Conservation (phyloP, 1,140 invertebrate species). For the Drosophila athabasca region DNA sequence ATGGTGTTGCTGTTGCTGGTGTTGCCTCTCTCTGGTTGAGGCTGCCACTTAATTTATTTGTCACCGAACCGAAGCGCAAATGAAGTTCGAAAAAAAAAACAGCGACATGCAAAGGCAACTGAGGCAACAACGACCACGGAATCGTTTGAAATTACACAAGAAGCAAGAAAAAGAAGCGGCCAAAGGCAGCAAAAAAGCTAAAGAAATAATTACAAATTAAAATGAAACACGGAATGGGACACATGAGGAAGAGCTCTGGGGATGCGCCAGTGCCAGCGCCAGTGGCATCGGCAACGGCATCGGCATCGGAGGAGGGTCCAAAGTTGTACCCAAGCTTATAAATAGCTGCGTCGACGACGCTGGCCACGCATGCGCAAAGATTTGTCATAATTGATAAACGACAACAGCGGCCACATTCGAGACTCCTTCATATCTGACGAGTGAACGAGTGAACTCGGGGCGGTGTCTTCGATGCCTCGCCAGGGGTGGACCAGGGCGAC, state of each 20-base stretch:
- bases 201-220: conserved; percentile 81
- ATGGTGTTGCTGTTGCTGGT: conserved; percentile 6
- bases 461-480: conserved; percentile 29
- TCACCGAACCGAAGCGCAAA: conserved; percentile 80
- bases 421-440: conserved; percentile 43
- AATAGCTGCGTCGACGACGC: conserved; percentile 67
- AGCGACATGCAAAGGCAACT: conserved; percentile 43
- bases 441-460: conserved; percentile 26
- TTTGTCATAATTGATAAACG: conserved; percentile 83
- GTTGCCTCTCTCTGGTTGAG: conserved; percentile 20
- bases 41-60: conserved; percentile 78
- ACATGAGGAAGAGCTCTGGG: conserved; percentile 25
- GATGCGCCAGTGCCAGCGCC: conserved; percentile 5
- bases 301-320: conserved; percentile 9
- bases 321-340: conserved; percentile 63
- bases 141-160: conserved; percentile 67
- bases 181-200: conserved; percentile 55
- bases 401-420: conserved; percentile 47
- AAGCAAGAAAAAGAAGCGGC: conserved; percentile 15
- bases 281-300: background rate
- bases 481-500: conserved; percentile 6
- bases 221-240: conserved; percentile 75
- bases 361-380: conserved; percentile 83
- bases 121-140: conserved; percentile 45
- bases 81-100: conserved; percentile 69